Evolutionary conservation across 2,797 vertebrate species (phyloP).

Genomic region (Denticeps clupeoides): DNA sequence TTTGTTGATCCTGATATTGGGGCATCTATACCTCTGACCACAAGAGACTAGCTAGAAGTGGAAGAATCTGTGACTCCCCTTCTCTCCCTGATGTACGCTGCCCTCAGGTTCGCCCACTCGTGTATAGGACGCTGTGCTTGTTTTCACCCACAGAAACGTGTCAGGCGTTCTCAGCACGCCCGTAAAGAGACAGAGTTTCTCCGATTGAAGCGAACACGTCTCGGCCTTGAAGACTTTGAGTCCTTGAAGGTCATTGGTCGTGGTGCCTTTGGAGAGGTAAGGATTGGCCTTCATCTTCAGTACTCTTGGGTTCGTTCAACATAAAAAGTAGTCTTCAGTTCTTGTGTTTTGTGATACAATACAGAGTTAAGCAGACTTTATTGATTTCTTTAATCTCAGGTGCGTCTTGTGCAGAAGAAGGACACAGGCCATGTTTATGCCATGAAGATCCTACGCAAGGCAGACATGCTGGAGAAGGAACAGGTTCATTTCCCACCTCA

Average conservation of each 20-base stretch:
- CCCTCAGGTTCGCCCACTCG: too few relatives aligned
- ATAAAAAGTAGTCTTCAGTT: too few relatives aligned
- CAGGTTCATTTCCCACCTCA: constrained; percentile 58
- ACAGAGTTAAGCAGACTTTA: not conserved
- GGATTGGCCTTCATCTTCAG: not conserved
- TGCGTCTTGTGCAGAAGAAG: constrained; percentile 95
- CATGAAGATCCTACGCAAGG: constrained; percentile 97
- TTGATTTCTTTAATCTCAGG: constrained; percentile 48
- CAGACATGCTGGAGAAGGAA: constrained; percentile 97
- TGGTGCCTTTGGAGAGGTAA: constrained; percentile 96
- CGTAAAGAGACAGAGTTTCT: constrained; percentile 96
- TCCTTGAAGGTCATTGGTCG: constrained; percentile 96
- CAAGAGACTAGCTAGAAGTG: too few relatives aligned
- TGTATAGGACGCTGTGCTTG: not conserved
- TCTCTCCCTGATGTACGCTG: too few relatives aligned
- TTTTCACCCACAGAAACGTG: constrained; percentile 64
- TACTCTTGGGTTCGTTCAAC: too few relatives aligned
- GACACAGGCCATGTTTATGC: constrained; percentile 96
- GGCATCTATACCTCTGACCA: too few relatives aligned
- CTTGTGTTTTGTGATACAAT: not conserved
- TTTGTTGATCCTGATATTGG: too few relatives aligned
- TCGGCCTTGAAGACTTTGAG: constrained; percentile 94
- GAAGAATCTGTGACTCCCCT: too few relatives aligned
- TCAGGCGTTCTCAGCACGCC: constrained; percentile 86
- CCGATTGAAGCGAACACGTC: constrained; percentile 89